Evolutionary conservation across 1,140 invertebrate species (phyloP).

Genomic region (Drosophila orena): DNA sequence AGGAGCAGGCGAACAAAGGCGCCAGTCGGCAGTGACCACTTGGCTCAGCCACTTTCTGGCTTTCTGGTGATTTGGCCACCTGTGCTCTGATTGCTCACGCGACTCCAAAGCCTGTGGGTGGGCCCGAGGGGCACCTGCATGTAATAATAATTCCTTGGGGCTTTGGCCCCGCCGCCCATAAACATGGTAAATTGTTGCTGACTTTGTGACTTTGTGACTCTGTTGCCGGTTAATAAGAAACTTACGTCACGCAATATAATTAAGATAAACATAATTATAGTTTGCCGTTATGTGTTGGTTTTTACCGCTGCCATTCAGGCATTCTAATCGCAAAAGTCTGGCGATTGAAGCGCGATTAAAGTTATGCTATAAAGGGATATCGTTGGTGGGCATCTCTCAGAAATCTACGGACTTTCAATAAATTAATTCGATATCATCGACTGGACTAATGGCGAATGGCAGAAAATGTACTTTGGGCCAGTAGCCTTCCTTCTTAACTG

Average conservation of each 20-base stretch:
- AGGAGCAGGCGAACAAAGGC: conserved; percentile 41
- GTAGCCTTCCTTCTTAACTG: too few relatives aligned
- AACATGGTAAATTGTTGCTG: conserved; percentile 65
- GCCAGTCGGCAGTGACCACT: conserved; percentile 63
- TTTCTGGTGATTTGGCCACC: conserved; percentile 33
- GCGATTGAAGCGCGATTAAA: conserved; percentile 49
- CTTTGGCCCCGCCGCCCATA: conserved; percentile 37
- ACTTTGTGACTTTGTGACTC: conserved; percentile 76
- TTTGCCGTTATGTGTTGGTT: conserved; percentile 67
- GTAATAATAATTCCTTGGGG: conserved; percentile 73
- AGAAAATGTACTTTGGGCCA: too few relatives aligned
- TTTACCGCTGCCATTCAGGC: conserved; percentile 41
- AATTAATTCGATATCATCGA: background rate
- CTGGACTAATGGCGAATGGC: background rate
- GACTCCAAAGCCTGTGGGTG: conserved; percentile 28
- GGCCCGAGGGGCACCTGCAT: conserved; percentile 23
- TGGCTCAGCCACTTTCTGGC: conserved; percentile 23
- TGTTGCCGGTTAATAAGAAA: conserved; percentile 79
- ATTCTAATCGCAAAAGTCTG: conserved; percentile 52
- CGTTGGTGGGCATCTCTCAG: background rate
- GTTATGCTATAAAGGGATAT: conserved; percentile 40
- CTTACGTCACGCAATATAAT: conserved; percentile 82
- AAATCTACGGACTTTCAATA: background rate
- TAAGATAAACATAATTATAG: conserved; percentile 84
- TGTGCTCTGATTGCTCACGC: conserved; percentile 73